Evolutionary conservation across 2,888 invertebrate species (phyloP).

Genomic region (Petrophora chlorosata): DNA sequence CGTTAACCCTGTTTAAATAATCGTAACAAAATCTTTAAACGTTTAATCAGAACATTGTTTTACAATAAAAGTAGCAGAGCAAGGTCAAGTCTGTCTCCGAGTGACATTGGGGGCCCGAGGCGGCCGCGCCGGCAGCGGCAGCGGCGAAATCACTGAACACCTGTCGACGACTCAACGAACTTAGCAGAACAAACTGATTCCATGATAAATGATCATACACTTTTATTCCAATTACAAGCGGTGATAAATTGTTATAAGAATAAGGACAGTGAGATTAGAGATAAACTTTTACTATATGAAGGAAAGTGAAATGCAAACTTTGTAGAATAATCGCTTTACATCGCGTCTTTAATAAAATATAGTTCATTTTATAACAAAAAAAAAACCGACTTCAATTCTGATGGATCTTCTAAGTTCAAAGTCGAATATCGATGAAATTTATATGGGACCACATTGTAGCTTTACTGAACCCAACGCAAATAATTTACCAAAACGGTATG

Average conservation of each 20-base stretch:
- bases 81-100: constrained; percentile 36
- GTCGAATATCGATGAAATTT: no score
- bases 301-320: constrained; percentile 10
- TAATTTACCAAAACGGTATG: no score
- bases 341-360: not conserved
- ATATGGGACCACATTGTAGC: no score
- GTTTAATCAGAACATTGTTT: constrained; percentile 17
- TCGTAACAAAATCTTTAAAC: constrained; percentile 2
- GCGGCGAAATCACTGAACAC: constrained; percentile 47
- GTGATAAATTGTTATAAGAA: constrained; percentile 47
- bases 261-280: constrained; percentile 31
- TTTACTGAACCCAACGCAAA: no score
- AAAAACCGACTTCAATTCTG: no score
- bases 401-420: no score
- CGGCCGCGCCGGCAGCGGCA: no score
- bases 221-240: constrained; percentile 45
- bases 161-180: constrained; percentile 30
- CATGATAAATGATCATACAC: constrained; percentile 39
- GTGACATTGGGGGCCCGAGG: constrained; percentile 56
- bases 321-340: not conserved
- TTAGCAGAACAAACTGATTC: constrained; percentile 41
- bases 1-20: no score
- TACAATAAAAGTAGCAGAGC: constrained; percentile 30
- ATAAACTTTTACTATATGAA: constrained; percentile 15
- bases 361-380: not conserved